Evolutionary conservation across 2,797 vertebrate species (phyloP), one percentile per base, ranked within the genome.

Genomic region (Helicolenus hilgendorfi): DNA sequence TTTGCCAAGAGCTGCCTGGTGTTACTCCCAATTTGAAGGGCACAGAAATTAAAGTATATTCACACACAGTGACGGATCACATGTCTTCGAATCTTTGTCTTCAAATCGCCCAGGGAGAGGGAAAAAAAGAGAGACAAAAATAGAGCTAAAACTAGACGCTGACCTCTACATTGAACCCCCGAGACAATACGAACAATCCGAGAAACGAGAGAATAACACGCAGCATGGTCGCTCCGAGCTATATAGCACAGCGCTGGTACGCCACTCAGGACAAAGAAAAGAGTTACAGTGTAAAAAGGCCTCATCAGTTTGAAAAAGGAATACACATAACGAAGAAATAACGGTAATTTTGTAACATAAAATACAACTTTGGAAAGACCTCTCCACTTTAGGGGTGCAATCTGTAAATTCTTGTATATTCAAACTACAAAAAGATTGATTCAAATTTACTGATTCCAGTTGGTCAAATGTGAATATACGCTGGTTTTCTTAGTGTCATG

Each of bases 131-230:
- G 24, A 20, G 36, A 79, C 36, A 64, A 88, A 87, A 82, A 73
- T 58, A 69, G 70, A 77, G 82, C 84, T 65, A 77, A 79, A 89
- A 78, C 83, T 73, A 91, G 79, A 91, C 3, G 7, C 56, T 56
- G 78, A 26, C 75, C 75, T 89, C 59, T 35, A 26, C 11, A 14
- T 33, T 45, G 29, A 79, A 73, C 9, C 64, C 74, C 38, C 10
- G 11, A 73, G 72, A 87, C 73, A 56, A 86, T 67, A 77, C 8
- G 14, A 69, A 79, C 56, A 64, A 58, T 38, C 22, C 36, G 73
- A 77, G 75, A 81, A 77, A 86, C 10, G 45, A 78, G 76, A 87
- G 77, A 67, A 75, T 27, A 71, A 65, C 75, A 53, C 1, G 18
- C 24, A 67, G 63, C 45, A 20, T 15, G 41, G 72, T 35, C 6